Conservation (phyloP, 1,140 invertebrate genomes). For the Macrotrachela quadricornifera region DNA sequence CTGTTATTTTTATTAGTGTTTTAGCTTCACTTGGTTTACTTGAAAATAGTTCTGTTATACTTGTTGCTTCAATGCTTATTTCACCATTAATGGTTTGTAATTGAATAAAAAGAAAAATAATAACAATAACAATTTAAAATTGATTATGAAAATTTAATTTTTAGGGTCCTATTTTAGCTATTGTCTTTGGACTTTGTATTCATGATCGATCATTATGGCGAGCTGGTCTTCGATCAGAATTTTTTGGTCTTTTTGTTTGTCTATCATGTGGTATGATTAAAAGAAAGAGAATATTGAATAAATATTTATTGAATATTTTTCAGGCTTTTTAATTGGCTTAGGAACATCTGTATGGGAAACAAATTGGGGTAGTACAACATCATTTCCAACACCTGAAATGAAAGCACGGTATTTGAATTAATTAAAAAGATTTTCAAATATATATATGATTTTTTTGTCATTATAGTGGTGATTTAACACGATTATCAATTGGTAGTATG, state of each 20-base stretch:
- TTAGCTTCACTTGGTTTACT: constrained; percentile 49
- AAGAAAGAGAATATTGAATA: not conserved
- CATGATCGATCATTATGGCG: constrained; percentile 32
- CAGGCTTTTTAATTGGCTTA: not conserved
- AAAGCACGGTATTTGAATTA: not conserved
- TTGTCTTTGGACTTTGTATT: not conserved
- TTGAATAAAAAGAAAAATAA: no score
- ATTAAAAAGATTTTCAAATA: not conserved
- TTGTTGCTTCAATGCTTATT: constrained; percentile 64
- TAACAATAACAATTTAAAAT: not conserved
- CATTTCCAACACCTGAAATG: not conserved
- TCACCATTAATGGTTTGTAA: constrained; percentile 53
- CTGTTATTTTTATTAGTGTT: constrained; percentile 11
- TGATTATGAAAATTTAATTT: not conserved
- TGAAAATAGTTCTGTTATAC: constrained; percentile 55
- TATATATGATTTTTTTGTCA: not conserved
- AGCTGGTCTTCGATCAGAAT: constrained; percentile 33
- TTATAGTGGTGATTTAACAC: constrained; percentile 13
- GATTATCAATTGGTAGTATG: constrained; percentile 32
- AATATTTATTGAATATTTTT: not conserved
- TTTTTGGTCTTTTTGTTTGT: constrained; percentile 47
- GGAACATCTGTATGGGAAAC: not conserved
- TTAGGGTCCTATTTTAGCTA: not conserved
- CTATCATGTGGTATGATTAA: constrained; percentile 34
- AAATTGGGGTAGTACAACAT: not conserved